These are phyloP conservation scores for Tigriopus californicus DNA, from an alignment of 2,888 invertebrate species.

Conservation along the genomic window DNA sequence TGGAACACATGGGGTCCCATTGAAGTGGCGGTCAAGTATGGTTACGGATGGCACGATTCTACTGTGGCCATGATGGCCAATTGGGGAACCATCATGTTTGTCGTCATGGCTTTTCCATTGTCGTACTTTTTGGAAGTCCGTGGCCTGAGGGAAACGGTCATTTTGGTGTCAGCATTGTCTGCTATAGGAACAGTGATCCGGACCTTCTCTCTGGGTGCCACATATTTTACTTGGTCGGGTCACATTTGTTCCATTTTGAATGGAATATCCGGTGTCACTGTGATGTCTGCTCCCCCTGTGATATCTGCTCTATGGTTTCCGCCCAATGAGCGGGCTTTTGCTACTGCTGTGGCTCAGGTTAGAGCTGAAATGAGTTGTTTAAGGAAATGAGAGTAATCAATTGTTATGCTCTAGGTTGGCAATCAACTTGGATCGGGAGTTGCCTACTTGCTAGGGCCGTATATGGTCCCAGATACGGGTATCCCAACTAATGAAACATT, in stretches of 20 bases:
- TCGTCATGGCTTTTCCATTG: conserved; percentile 15
- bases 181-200: background rate
- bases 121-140: conserved; percentile 14
- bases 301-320: conserved; percentile 18
- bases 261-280: conserved; percentile 16
- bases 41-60: conserved; percentile 15
- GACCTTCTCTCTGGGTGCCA: background rate
- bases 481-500: too few relatives aligned
- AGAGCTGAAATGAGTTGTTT: too few relatives aligned
- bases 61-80: conserved; percentile 17
- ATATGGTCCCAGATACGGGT: background rate
- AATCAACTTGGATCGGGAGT: conserved; percentile 6
- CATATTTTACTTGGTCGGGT: background rate
- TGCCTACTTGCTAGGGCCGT: conserved; percentile 5
- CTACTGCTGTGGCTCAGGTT: conserved; percentile 12
- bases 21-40: conserved; percentile 6
- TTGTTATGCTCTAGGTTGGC: background rate
- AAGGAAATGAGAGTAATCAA: too few relatives aligned
- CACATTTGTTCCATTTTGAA: conserved; percentile 17
- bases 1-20: conserved; percentile 18
- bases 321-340: conserved; percentile 17
- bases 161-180: conserved; percentile 9
- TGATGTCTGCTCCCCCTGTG: conserved; percentile 17
- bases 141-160: conserved; percentile 14
- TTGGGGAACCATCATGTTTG: conserved; percentile 18